Percentiles rank a stretch among this genome's conserved stretches.
Conservation (phyloP, 2,797 vertebrate genomes). For the Pterois miles region DNA sequence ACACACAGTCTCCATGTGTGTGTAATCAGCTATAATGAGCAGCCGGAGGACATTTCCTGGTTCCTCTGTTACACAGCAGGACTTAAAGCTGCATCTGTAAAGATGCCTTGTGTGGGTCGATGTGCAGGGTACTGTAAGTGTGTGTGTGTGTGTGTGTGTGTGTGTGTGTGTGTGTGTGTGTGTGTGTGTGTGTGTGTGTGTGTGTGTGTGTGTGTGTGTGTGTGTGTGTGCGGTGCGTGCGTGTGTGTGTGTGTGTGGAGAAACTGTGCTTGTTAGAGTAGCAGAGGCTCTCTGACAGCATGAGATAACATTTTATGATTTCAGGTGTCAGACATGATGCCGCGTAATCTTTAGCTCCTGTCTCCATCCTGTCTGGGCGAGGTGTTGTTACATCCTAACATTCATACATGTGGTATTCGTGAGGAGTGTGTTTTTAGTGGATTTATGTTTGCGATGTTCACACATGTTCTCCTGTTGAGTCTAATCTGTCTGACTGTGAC, state of each 20-base stretch:
- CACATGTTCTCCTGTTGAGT: slow-evolving; percentile 2
- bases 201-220: slow-evolving; percentile 24
- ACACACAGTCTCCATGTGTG: slow-evolving; percentile 63
- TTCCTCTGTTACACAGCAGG: slow-evolving; percentile 73
- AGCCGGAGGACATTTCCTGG: slow-evolving; percentile 77
- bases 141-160: slow-evolving; percentile 1
- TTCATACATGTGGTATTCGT: neutral
- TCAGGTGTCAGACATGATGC: slow-evolving; percentile 35
- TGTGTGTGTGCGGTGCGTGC: neutral
- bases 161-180: slow-evolving; percentile 30
- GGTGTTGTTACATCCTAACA: neutral
- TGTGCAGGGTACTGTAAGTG: slow-evolving; percentile 24
- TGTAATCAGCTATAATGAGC: slow-evolving; percentile 77
- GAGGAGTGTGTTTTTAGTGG: neutral
- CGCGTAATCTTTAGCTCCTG: slow-evolving; percentile 42
- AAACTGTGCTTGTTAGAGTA: slow-evolving; percentile 44
- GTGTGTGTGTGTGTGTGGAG: slow-evolving; percentile 25
- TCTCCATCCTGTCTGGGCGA: slow-evolving; percentile 67
- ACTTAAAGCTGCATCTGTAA: slow-evolving; percentile 53
- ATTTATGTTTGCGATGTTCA: neutral
- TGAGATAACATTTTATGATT: slow-evolving; percentile 67
- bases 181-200: slow-evolving; percentile 1
- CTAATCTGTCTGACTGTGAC: slow-evolving; percentile 48
- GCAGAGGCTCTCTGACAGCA: slow-evolving; percentile 44
- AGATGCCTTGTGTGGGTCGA: slow-evolving; percentile 52